Base-by-base conservation (phyloP, 2,797 vertebrate genomes). In the Amblyraja radiata region DNA sequence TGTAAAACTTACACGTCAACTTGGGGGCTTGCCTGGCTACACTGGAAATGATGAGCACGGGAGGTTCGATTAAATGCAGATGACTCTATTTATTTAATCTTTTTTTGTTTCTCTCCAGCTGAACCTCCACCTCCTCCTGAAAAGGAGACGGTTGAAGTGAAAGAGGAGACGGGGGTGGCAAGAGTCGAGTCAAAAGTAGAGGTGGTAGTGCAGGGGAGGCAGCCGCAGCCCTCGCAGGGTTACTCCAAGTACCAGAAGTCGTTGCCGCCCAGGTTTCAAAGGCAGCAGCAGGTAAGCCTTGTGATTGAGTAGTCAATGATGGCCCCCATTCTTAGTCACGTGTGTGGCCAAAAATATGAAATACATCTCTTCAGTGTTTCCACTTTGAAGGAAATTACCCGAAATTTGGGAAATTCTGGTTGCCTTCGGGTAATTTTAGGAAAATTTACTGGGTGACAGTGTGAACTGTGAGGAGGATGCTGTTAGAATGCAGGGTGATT, bases 231-330 rank as follows among this genome's bases (percentile, higher is more conserved):
- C 61, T 95, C 96, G 6, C 97, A 97, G 90, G 96, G 97, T 93
- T 99, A 98, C 94, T 98, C 98, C 65, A 98, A 98, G 94, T 99
- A 98, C 95, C 98, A 99, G 95, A 99, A 99, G 95, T 98, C 97
- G 0, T 96, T 99, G 94, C 98, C 98, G 0, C 98, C 98, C 93
- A 97, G 98, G 91, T 99, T 99, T 95, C 98, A 99, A 96, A 96
- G 98, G 94, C 98, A 99, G 94, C 98, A 99, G 93, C 98, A 99
- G 97, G 98, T 98, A 77, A 94, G 94, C 3, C 68, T 46, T 36
- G 13, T n/a, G 21, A 23, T 58, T 39, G 23, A 54, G 80, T 14
- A 25, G 0, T 32, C 14, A n/a, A 13, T 32, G 65, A 54, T 46
- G 46, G 46, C 46, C 46, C 46, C 46, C 46, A 46, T 46, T 46